Base-by-base conservation (phyloP, 1,140 invertebrate genomes). In the Drosophila pruinosa region DNA sequence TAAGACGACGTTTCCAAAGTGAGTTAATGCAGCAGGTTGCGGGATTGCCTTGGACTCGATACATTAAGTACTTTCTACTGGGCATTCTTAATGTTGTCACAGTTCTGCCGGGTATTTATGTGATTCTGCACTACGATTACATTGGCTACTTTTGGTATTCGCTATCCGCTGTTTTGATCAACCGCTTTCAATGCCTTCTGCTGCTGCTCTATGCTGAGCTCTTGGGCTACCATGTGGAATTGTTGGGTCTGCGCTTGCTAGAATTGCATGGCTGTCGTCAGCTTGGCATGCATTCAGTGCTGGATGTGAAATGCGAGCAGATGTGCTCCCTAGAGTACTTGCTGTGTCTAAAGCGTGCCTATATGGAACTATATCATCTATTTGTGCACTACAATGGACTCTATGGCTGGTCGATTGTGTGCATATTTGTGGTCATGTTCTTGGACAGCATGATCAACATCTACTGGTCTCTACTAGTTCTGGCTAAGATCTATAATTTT, bases 371-470 rank as follows among this genome's bases (percentile, higher is more conserved):
- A 0, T 77, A 79, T 26, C 22, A 48, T 0, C 41, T 88, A 6
- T 74, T 74, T 14, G 56, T 31, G 0, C 45, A 57, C 3, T 89
- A 63, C 15, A 89, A 83, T 15, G 24, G 8, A 4, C 43, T 88
- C 0, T 89, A 69, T 31, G 88, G 88, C 28, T 82, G 78, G 72
- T 71, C 73, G 1, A 73, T 90, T 15, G 52, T 89, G 0, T 62
- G 64, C 21, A 77, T 75, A 19, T 79, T 74, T 36, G 83, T 85
- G 8, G 79, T 89, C 0, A 56, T 77, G 59, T 80, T 89, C 19
- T n/a, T 89, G 28, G 83, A 89, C 17, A 70, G 70, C 24, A 80
- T 69, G n/a, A 45, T 82, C 2, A 79, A 89, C 28, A 58, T 89
- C 1, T 85, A 89, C 31, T 89, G 76, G 78, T 47, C 73, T 0